These are phyloP conservation scores for Drosophila repletoides DNA, from an alignment of 1,140 invertebrate species.

Conservation along the genomic window DNA sequence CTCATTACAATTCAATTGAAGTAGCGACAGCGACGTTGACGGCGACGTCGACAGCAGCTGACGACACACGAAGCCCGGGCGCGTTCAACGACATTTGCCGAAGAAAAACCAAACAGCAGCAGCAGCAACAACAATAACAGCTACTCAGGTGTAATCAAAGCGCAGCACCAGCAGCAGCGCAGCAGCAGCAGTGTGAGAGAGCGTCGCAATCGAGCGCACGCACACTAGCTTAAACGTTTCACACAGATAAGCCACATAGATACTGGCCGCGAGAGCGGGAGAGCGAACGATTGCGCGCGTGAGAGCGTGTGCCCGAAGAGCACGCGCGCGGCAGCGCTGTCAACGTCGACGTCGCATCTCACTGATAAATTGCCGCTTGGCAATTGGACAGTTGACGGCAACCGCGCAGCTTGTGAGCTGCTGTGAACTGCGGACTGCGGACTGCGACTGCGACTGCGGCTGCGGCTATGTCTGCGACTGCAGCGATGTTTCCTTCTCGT, in stretches of 20 bases:
- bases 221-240: slow-evolving; percentile 6
- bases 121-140: slow-evolving; percentile 46
- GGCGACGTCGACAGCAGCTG: slow-evolving; percentile 5
- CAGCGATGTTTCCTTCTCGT: slow-evolving; percentile 7
- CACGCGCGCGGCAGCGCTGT: slow-evolving; percentile 15
- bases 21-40: slow-evolving; percentile 56
- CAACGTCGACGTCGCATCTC: slow-evolving; percentile 31
- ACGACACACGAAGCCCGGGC: slow-evolving; percentile 29
- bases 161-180: slow-evolving; percentile 44
- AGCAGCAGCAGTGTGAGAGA: slow-evolving; percentile 17
- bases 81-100: slow-evolving; percentile 67
- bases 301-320: slow-evolving; percentile 28
- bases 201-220: slow-evolving; percentile 6
- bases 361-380: slow-evolving; percentile 68
- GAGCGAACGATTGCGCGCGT: not conserved
- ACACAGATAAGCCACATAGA: slow-evolving; percentile 73
- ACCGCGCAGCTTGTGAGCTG: too few relatives aligned
- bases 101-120: slow-evolving; percentile 68
- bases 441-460: not conserved
- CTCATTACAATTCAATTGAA: slow-evolving; percentile 80
- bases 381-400: slow-evolving; percentile 66
- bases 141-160: slow-evolving; percentile 72
- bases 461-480: not conserved
- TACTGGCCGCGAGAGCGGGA: slow-evolving; percentile 25
- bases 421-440: not conserved